Evolutionary conservation across 1,140 invertebrate genomes (phyloP).

Genomic region (Teleogryllus occipitalis): DNA sequence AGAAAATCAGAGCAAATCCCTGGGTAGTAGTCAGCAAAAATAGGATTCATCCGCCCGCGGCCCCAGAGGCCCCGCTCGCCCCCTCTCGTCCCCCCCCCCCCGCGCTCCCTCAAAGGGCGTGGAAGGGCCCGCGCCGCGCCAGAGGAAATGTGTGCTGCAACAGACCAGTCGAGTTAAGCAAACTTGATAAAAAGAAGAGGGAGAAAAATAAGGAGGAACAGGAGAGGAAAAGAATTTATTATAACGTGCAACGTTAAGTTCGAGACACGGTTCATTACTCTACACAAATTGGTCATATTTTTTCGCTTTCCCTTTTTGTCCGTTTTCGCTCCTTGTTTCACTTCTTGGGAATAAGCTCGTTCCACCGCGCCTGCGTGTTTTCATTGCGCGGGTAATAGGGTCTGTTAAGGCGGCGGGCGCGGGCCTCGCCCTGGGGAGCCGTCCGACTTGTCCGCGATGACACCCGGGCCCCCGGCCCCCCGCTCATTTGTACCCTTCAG

Average conservation of each 20-base stretch:
- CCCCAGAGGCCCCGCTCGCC: too few relatives aligned
- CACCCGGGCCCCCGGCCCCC: too few relatives aligned
- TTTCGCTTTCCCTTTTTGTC: not conserved
- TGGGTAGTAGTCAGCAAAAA: constrained; percentile 26
- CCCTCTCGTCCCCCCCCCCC: too few relatives aligned
- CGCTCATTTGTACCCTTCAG: too few relatives aligned
- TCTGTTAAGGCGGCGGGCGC: too few relatives aligned
- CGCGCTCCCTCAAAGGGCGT: too few relatives aligned
- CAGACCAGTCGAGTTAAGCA: constrained; percentile 20
- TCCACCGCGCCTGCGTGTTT: too few relatives aligned
- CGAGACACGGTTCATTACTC: constrained; percentile 17
- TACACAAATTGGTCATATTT: constrained; percentile 21
- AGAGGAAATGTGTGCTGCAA: constrained; percentile 8
- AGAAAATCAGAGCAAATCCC: constrained; percentile 25
- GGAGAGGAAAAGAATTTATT: constrained; percentile 18
- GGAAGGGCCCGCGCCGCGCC: not conserved
- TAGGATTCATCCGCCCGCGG: constrained; percentile 24
- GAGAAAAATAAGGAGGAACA: constrained; percentile 2
- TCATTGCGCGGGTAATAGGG: too few relatives aligned
- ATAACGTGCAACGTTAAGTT: constrained; percentile 15
- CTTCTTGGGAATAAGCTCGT: too few relatives aligned
- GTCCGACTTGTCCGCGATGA: too few relatives aligned
- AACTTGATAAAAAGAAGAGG: constrained; percentile 15
- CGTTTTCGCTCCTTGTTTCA: too few relatives aligned
- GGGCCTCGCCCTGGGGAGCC: too few relatives aligned